Conservation (phyloP, 2,888 invertebrate species). For the Phyllotreta cruciferae region DNA sequence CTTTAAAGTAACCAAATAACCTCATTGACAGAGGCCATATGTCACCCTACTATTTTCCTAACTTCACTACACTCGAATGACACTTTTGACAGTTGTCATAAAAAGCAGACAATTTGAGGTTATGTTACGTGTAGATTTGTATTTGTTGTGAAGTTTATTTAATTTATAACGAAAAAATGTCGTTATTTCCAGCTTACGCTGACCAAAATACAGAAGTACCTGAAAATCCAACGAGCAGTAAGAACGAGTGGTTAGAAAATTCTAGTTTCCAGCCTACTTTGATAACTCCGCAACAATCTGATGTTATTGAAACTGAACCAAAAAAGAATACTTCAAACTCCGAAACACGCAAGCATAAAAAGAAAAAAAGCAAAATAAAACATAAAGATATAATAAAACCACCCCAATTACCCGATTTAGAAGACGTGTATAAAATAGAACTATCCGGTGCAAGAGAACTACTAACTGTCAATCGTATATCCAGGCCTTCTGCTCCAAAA, state of each 20-base stretch:
- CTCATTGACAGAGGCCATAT: too few relatives aligned
- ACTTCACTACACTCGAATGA: too few relatives aligned
- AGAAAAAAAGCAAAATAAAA: constrained; percentile 48
- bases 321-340: neutral
- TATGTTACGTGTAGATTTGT: too few relatives aligned
- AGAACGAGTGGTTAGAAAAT: constrained; percentile 54
- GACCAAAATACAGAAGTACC: constrained; percentile 42
- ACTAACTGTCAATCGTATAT: constrained; percentile 67
- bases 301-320: constrained; percentile 17
- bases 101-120: too few relatives aligned
- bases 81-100: neutral
- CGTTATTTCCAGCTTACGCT: constrained; percentile 62
- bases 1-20: too few relatives aligned
- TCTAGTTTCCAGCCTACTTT: constrained; percentile 59
- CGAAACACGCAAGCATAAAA: constrained; percentile 43
- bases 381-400: constrained; percentile 11
- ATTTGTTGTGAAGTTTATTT: constrained; percentile 1
- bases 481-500: constrained; percentile 69
- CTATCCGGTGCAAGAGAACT: constrained; percentile 63
- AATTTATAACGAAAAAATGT: constrained; percentile 51
- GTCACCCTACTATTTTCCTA: too few relatives aligned
- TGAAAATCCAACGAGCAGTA: constrained; percentile 13
- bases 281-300: constrained; percentile 8
- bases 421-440: constrained; percentile 43
- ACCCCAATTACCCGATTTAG: constrained; percentile 21